Conservation (phyloP, 2,888 invertebrate genomes). For the Athalia cordata region DNA sequence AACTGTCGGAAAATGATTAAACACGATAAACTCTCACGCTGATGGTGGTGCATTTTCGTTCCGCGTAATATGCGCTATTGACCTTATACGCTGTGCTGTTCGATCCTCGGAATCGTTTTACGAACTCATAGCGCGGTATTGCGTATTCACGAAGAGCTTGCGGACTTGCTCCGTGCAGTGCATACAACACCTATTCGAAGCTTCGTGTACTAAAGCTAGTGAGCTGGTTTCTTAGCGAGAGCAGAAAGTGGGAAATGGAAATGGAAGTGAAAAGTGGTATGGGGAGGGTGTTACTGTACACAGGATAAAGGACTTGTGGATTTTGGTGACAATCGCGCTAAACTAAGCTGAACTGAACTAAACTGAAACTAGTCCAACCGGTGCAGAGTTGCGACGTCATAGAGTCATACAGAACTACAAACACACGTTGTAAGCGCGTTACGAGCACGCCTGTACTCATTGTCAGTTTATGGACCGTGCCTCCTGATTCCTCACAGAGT, state of each 20-base stretch:
- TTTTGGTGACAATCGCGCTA: conserved; percentile 40
- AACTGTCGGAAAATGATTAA: neutral
- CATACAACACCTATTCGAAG: too few relatives aligned
- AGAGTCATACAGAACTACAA: conserved; percentile 33
- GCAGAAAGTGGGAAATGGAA: too few relatives aligned
- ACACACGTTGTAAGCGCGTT: conserved; percentile 34
- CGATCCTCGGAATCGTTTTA: neutral
- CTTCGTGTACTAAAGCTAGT: conserved; percentile 3
- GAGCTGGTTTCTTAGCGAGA: conserved; percentile 1
- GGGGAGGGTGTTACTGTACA: conserved; percentile 3
- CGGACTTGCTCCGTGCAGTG: neutral
- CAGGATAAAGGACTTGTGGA: conserved; percentile 20
- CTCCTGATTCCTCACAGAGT: conserved; percentile 36
- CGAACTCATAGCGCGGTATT: neutral
- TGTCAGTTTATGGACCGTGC: conserved; percentile 32
- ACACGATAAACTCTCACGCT: neutral
- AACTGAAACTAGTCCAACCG: conserved; percentile 42
- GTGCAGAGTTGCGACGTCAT: conserved; percentile 40
- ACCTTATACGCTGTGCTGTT: neutral
- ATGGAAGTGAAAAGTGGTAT: neutral
- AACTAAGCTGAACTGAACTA: conserved; percentile 30
- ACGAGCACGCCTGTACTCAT: conserved; percentile 19
- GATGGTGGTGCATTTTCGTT: neutral
- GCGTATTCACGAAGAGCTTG: neutral
- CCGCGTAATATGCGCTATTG: too few relatives aligned